These are phyloP conservation scores for Lasiommata megera DNA, from an alignment of 2,888 invertebrate species.

Conservation along the genomic window DNA sequence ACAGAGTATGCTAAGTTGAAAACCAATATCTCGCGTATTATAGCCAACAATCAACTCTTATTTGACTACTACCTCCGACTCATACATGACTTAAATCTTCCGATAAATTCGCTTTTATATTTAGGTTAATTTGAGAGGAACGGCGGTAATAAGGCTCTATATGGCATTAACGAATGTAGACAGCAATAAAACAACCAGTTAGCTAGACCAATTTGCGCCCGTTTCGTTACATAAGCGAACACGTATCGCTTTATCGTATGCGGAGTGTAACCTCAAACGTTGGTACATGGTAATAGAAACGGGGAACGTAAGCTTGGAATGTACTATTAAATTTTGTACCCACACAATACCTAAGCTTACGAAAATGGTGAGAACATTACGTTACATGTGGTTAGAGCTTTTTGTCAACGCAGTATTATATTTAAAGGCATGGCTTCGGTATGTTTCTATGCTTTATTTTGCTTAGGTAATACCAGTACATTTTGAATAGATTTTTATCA, in stretches of 20 bases:
- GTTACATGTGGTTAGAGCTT: constrained; percentile 19
- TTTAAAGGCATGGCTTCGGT: too few species aligned
- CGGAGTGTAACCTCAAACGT: constrained; percentile 26
- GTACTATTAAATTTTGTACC: constrained; percentile 24
- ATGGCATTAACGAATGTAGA: constrained; percentile 1
- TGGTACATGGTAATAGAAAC: constrained; percentile 24
- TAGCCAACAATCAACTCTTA: too few species aligned
- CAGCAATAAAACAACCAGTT: constrained; percentile 14
- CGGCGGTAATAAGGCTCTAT: not conserved
- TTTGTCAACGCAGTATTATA: too few species aligned
- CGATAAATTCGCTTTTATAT: too few species aligned
- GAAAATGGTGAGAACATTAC: constrained; percentile 23
- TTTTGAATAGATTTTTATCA: too few species aligned
- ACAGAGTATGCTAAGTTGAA: too few species aligned
- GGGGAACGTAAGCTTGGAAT: constrained; percentile 8
- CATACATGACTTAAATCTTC: too few species aligned
- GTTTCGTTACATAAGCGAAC: constrained; percentile 20
- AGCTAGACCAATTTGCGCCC: constrained; percentile 13
- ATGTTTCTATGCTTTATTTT: too few species aligned
- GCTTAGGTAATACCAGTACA: too few species aligned
- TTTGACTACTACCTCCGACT: too few species aligned
- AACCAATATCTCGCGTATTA: too few species aligned
- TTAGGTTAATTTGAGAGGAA: not conserved
- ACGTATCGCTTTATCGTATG: constrained; percentile 26
- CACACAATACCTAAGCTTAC: constrained; percentile 23